Evolutionary conservation across 2,113 vertebrate species (phyloP), one percentile per base, ranked within the genome.

Genomic region (Scolopax mira): DNA sequence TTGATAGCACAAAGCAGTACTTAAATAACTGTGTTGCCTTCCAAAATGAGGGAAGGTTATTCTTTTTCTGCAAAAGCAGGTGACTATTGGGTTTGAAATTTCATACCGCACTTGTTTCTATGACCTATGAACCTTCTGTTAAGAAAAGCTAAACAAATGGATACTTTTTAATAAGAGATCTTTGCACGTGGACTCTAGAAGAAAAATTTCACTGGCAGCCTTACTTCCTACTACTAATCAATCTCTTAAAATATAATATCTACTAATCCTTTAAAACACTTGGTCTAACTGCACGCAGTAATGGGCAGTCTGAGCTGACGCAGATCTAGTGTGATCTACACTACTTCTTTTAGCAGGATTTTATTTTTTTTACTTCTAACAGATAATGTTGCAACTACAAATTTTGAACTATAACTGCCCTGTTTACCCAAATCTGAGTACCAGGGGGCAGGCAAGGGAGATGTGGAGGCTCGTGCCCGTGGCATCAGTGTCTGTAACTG

Each of bases 151-250:
- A 69, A 94, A 91, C 84, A 90, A 87, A 9, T 65, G 61, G 78
- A 93, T 91, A 93, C 31, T 85, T 92, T 92, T 79, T 91, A 91
- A 35, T 91, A 79, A 25, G 61, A 84, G 44, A 92, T 77, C 87
- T 77, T 93, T 91, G 74, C 81, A 79, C 89, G 52, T 82, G 66
- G 66, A 75, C 57, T 81, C 70, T 12, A 18, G n/a, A 79, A 89
- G 61, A 82, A 79, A 89, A 64, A 79, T 6, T 57, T 89, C 66
- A 82, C 54, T 52, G 19, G 15, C 41, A 95, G 70, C 30, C 52
- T 91, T 61, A 61, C 46, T 82, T 92, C 77, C 66, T 75, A 82
- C 57, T 22, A 69, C 61, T 87, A 90, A 89, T 58, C 65, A 81
- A 75, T 82, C 80, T 65, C 65, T 87, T 75, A 71, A 78, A 93